Evolutionary conservation across 1,140 invertebrate species (phyloP), one percentile per base, ranked within the genome.

Genomic region (Lithobius niger): DNA sequence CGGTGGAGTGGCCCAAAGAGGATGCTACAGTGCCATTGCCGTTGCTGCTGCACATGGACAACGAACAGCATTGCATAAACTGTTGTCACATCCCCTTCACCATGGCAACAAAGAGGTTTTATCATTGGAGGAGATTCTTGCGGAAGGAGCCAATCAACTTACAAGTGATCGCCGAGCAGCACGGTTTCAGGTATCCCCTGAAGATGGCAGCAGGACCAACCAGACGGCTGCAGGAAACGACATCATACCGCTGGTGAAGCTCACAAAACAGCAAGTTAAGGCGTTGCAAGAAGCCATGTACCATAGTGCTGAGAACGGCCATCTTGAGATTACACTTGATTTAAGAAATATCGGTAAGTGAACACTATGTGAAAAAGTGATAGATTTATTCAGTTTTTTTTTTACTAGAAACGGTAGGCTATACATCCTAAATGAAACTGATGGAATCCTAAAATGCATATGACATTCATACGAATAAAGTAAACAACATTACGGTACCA

Each of bases 251-350:
- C 13, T 40, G 36, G 36, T 40, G 36, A 40, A n/a, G 56, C 80
- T 89, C 63, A 88, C 79, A 57, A 91, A 90, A 71, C 75, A 79
- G 19, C 88, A 92, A 71, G 81, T 85, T 26, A 83, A 88, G 65
- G 81, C 83, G 28, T 71, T 92, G 31, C 87, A 92, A 64, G 88
- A 92, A 71, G 87, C 88, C 2, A 89, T 93, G 86, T 93, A 92
- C 67, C 88, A 90, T 65, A 86, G 84, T 60, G 83, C 86, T 1
- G 88, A 93, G 68, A 89, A 86, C 65, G 88, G 88, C 65, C 83
- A 90, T 71, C 75, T 92, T 61, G 87, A 90, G 66, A 86, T 89
- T 56, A 88, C 87, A 0, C 75, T 90, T 62, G 87, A 91, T 67
- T 76, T 91, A 24, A 75, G 86, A 42, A 81, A 84, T 48, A 67